These are phyloP conservation scores for Pogonomyrmex californicus DNA, from an alignment of 1,140 invertebrate species.

Conservation along the genomic window DNA sequence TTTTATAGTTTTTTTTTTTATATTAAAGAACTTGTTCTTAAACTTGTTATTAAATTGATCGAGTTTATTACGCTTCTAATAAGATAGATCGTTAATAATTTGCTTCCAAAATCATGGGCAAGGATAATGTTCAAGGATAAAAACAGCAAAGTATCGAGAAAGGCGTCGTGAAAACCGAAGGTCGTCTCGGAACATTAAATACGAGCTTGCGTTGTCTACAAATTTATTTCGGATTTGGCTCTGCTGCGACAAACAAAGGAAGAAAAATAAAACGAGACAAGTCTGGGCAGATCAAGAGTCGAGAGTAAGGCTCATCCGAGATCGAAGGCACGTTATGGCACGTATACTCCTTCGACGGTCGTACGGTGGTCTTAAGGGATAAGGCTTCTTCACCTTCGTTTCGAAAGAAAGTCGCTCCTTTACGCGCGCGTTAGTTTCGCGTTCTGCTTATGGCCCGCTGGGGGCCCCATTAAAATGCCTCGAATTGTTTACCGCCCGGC, in stretches of 20 bases:
- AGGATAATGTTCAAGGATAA: background rate
- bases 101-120: background rate
- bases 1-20: background rate
- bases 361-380: slow-evolving; percentile 76
- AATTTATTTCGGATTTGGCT: slow-evolving; percentile 55
- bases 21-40: no score
- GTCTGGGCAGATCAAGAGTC: slow-evolving; percentile 49
- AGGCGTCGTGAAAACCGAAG: slow-evolving; percentile 13
- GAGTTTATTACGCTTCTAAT: background rate
- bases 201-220: slow-evolving; percentile 51
- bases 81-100: background rate
- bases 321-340: slow-evolving; percentile 74
- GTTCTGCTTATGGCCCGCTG: slow-evolving; percentile 74
- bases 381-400: slow-evolving; percentile 66
- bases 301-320: slow-evolving; percentile 72
- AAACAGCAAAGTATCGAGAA: background rate
- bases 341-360: slow-evolving; percentile 68
- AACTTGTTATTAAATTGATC: background rate
- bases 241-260: slow-evolving; percentile 27
- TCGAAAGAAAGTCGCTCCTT: slow-evolving; percentile 52
- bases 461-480: slow-evolving; percentile 80
- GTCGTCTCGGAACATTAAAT: slow-evolving; percentile 42
- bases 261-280: slow-evolving; percentile 62
- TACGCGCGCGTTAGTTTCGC: slow-evolving; percentile 70
- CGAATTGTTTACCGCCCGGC: slow-evolving; percentile 76